phyloP scores from a whole-genome alignment of 2,797 vertebrate genomes.

The Xenopus petersii region DNA sequence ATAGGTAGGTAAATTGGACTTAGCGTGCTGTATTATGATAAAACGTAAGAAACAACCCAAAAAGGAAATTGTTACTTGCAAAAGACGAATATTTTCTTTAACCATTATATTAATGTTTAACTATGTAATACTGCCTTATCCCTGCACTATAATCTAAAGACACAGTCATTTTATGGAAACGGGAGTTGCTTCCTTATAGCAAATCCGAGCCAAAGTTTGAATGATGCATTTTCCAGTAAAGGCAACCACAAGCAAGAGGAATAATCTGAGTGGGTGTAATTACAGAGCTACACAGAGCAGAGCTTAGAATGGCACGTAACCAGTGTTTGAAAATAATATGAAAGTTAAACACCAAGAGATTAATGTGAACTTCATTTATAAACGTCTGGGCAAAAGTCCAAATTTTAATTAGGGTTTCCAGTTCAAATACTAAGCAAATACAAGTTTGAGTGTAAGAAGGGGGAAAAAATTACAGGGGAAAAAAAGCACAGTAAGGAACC shows the following conservation, averaged over 20 bases:
- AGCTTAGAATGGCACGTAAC: neutral
- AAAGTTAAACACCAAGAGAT: slow-evolving; percentile 5
- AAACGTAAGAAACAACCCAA: too few species aligned
- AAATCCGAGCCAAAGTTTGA: slow-evolving; percentile 5
- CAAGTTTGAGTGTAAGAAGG: neutral
- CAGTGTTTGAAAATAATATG: slow-evolving; percentile 11
- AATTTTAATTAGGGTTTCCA: slow-evolving; percentile 15
- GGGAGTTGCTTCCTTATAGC: neutral
- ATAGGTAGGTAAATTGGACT: too few species aligned
- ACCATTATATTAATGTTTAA: neutral
- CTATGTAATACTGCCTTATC: neutral
- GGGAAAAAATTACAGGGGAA: neutral
- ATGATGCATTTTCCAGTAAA: slow-evolving; percentile 14
- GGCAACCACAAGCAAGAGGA: slow-evolving; percentile 2
- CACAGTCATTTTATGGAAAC: neutral
- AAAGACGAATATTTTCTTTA: neutral
- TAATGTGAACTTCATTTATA: slow-evolving; percentile 14
- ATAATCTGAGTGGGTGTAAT: slow-evolving; percentile 9
- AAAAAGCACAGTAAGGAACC: neutral
- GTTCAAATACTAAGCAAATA: slow-evolving; percentile 11
- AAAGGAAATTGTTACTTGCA: neutral
- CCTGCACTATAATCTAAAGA: neutral
- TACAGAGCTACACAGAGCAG: neutral
- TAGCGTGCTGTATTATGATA: too few species aligned
- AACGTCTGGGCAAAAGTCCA: slow-evolving; percentile 5